Evolutionary conservation across 2,797 vertebrate genomes (phyloP).

Genomic region (Emydoidea blandingii): DNA sequence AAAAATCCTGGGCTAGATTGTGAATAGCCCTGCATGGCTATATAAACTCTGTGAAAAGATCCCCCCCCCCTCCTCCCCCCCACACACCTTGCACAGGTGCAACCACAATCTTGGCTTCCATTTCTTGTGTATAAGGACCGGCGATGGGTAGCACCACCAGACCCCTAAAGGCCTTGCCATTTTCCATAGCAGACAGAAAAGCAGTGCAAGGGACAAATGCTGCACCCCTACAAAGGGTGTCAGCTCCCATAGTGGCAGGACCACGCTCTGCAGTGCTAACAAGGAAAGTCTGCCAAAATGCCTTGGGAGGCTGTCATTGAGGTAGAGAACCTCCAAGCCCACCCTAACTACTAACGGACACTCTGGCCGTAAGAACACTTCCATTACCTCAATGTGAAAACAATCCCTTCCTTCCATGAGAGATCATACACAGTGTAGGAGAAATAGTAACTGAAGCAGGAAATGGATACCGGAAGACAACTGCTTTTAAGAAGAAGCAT

Average conservation of each 20-base stretch:
- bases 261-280: not conserved
- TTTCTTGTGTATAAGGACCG: not conserved
- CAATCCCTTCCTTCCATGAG: not conserved
- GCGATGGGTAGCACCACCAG: not conserved
- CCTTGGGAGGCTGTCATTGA: not conserved
- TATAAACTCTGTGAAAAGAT: not conserved
- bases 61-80: fast-evolving
- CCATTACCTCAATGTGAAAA: not conserved
- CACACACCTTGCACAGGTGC: too few species aligned
- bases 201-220: not conserved
- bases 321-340: not conserved
- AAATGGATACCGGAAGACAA: slow-evolving; percentile 4
- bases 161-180: not conserved
- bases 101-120: not conserved
- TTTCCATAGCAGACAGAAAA: not conserved
- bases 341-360: not conserved
- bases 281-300: not conserved
- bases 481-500: not conserved
- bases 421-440: not conserved
- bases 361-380: not conserved
- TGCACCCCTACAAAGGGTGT: not conserved
- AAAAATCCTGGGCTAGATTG: not conserved
- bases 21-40: not conserved
- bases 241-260: not conserved
- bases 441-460: not conserved